Evolutionary conservation across 30 jellyfish, hydroid and myxozoan genomes (phyloP), one percentile per base, ranked within the genome.

Genomic region (Chironex yamaguchii): DNA sequence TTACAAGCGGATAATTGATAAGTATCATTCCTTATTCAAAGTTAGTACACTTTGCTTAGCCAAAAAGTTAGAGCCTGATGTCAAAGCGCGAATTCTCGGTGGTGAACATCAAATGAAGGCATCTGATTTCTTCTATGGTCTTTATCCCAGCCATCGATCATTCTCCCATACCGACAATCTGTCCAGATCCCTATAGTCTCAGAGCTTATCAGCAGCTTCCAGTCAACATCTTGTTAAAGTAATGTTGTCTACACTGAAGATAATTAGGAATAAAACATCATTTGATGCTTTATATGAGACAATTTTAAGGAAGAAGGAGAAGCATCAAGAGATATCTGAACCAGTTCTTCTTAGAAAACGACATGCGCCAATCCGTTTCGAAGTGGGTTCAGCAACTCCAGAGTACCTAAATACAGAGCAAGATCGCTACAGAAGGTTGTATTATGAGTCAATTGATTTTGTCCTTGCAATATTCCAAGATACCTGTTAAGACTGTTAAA

Each of bases 101-200:
- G 66, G 94, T 35, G 27, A 79, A 48, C 28, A 69, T 13, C 77
- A 79, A 58, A 88, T 88, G 89, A 89, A 79, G 34, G 58, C 86
- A 34, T 67, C 67, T 49, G 64, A 52, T 34, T 67, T 66, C 58
- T 71, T 58, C 27, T 88, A 77, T 78, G 94, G 85, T 3, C 29
- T 79, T 35, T 65, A 88, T 26, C 89, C 79, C 53, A 91, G 94
- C 6, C 83, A 88, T 36, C 50, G 72, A 67, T 89, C 79, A 31
- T 88, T 79, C 84, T 53, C 51, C 24, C 94, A 79, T 36, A 79
- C 96, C 30, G 94, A 88, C 42, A 88, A 78, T 36, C 31, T 79
- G 51, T 88, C 96, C 31, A 71, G 54, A 69, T 65, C 93, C 35
- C 31, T 88, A 53, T 93, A 88, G 49, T 69, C 82, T 4, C 12